Percentiles rank a stretch among this genome's conserved stretches.
phyloP scores from a whole-genome alignment of 1,140 invertebrate species.

The Sarcophaga bullata region DNA sequence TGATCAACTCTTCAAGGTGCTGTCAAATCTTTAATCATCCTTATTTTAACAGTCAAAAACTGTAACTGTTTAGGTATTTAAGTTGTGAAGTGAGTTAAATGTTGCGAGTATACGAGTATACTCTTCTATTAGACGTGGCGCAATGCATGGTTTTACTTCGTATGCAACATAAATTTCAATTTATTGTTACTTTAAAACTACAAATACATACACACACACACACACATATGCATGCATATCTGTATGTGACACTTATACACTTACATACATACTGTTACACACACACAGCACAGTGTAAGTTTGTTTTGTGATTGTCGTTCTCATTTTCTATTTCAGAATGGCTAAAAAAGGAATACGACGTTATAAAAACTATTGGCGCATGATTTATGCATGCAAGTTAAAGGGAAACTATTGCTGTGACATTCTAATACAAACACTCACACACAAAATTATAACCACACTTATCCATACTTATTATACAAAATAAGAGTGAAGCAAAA shows the following conservation, averaged over 20 bases:
- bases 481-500: not conserved
- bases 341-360: slow-evolving; percentile 6
- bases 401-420: slow-evolving; percentile 12
- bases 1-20: too few relatives aligned
- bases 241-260: not conserved
- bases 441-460: not conserved
- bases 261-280: not conserved
- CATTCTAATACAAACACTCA: slow-evolving; percentile 5
- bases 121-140: not conserved
- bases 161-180: slow-evolving; percentile 22
- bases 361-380: slow-evolving; percentile 24
- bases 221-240: not conserved
- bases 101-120: not conserved
- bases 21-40: too few relatives aligned
- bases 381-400: slow-evolving; percentile 20
- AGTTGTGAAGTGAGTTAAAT: not conserved
- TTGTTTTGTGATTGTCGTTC: not conserved
- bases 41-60: too few relatives aligned
- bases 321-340: not conserved
- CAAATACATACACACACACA: not conserved
- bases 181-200: not conserved
- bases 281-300: not conserved
- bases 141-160: not conserved
- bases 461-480: not conserved
- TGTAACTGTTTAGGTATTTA: too few relatives aligned